Conservation (phyloP, 2,888 invertebrate genomes). For the Latrodectus elegans region DNA sequence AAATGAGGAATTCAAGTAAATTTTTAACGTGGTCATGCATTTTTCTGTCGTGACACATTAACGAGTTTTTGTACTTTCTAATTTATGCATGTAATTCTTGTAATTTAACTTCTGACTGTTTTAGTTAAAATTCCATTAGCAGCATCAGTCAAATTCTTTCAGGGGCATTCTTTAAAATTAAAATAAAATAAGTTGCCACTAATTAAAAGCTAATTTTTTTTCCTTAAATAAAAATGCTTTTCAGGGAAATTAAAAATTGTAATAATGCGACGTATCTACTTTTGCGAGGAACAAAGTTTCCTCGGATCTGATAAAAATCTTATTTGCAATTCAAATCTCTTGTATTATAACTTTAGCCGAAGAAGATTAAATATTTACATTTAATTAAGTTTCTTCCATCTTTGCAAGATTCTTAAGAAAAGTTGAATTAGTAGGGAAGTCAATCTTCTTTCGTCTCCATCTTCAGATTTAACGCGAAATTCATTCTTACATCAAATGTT, state of each 20-base stretch:
- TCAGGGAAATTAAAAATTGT: neutral
- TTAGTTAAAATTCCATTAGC: no score
- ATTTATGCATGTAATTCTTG: no score
- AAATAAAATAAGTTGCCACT: no score
- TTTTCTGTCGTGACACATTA: no score
- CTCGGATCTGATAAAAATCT: neutral
- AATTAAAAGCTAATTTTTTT: no score
- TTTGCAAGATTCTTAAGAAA: neutral
- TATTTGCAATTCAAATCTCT: constrained; percentile 1
- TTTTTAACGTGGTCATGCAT: no score
- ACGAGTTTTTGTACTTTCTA: no score
- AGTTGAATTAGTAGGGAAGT: neutral
- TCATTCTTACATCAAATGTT: neutral
- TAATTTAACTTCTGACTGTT: no score
- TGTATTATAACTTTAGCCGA: neutral
- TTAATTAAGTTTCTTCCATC: constrained; percentile 5
- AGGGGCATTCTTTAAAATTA: no score
- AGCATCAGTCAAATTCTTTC: no score
- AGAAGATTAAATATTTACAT: constrained; percentile 5
- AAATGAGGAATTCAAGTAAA: no score
- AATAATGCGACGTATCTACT: neutral
- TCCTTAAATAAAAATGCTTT: neutral
- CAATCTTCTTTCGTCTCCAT: neutral
- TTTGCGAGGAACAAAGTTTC: neutral
- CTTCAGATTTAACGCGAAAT: neutral